Evolutionary conservation across 2,797 vertebrate genomes (phyloP), one percentile per base, ranked within the genome.

Genomic region (Danio jaintianensis): DNA sequence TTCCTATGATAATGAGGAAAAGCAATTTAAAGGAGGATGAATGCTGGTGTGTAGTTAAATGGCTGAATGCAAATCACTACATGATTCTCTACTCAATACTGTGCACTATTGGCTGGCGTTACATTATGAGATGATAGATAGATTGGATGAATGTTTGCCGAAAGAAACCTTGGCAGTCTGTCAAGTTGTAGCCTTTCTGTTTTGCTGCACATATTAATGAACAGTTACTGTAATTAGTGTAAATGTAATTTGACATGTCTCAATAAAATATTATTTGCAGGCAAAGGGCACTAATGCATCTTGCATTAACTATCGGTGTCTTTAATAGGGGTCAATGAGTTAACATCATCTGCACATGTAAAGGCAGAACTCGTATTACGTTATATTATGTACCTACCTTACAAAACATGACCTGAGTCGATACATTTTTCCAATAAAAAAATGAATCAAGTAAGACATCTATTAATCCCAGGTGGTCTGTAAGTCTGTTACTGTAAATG

Each of bases 11-110:
- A 90, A 90, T 83, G 86, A 75, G 40, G 72, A 79, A 85, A 79
- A 87, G 86, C 84, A 89, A 89, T 90, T 90, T 88, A 90, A 89
- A 88, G 43, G 50, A 78, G 83, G 86, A 90, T 63, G 82, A 73
- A 78, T 82, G 73, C 38, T 78, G 75, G 75, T 66, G 77, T 75
- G 75, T 81, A 79, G 80, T 83, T 74, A 81, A 83, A 82, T 73
- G 50, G 62, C 12, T 81, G 81, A 81, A 86, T 83, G 85, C 79
- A 87, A 80, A 84, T 82, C 43, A 63, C 74, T 40, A 20, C 64
- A 50, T 38, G 50, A 20, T 70, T 77, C 75, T 76, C 47, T 61
- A 12, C 55, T 53, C 13, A 50, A 43, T 56, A 40, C 58, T 50
- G 40, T 62, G 29, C 67, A 45, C 42, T 70, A 78, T 47, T 66